Conservation (phyloP, 53 echinoderm and acorn worm species). For the Crossaster papposus region DNA sequence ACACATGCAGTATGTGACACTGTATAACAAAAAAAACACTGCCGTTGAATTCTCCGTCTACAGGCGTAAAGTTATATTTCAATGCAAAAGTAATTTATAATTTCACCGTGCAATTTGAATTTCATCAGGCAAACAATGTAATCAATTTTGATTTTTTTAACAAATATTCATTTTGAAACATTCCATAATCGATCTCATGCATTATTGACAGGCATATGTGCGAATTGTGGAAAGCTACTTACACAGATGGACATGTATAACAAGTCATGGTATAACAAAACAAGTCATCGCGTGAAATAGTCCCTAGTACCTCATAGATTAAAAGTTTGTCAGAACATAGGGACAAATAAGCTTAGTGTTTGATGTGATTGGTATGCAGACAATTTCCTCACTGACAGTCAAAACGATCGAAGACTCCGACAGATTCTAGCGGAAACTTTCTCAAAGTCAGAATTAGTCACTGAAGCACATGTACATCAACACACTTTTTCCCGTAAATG, state of each 20-base stretch:
- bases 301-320: background rate
- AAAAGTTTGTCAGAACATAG: background rate
- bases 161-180: too few species aligned
- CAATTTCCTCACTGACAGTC: too few species aligned
- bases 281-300: background rate
- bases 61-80: background rate
- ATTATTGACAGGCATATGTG: background rate
- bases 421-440: too few species aligned
- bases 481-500: too few species aligned
- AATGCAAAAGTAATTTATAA: background rate
- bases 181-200: constrained; percentile 14
- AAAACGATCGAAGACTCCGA: too few species aligned
- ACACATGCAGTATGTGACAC: background rate
- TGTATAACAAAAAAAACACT: background rate
- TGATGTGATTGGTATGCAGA: too few species aligned
- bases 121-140: background rate
- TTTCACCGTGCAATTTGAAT: background rate
- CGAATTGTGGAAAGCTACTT: constrained; percentile 22
- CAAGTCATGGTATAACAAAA: too few species aligned
- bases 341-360: too few species aligned
- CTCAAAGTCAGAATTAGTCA: too few species aligned
- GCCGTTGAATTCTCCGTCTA: background rate
- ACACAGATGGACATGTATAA: background rate
- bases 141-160: too few species aligned
- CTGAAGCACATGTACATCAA: too few species aligned